Evolutionary conservation across 2,113 vertebrate species (phyloP), one percentile per base, ranked within the genome.

Genomic region (Nymphicus hollandicus): DNA sequence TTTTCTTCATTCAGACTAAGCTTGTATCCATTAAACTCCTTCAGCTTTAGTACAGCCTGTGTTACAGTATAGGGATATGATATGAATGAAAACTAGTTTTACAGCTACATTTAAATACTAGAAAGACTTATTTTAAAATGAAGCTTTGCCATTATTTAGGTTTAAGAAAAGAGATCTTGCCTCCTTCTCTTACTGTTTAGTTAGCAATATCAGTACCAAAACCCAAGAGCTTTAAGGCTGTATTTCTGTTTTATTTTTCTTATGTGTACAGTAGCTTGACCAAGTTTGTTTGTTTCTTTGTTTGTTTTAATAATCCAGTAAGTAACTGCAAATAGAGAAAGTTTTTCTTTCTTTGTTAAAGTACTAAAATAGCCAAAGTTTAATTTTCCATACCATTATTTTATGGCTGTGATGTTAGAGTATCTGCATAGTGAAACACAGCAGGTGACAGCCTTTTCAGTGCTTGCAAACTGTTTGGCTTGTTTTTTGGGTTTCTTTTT

Each of bases 351-450:
- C 19, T 64, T 64, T 47, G 20, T 64, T n/a, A 9, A 81, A 37
- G 44, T 50, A 22, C 33, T n/a, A 22, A 81, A 89, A 63, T 19
- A 71, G 17, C 11, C 35, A 46, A 12, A 9, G 15, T 70, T 58
- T 78, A 46, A 17, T 84, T 90, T 8, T 64, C 60, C 6, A 3
- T 71, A 50, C 64, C 41, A 15, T 50, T 37, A 12, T 53, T 86
- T 81, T 18, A 73, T 33, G 2, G 6, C 24, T 31, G 13, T 11
- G 16, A 19, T 41, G 10, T 27, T 44, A 68, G 81, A 33, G 81
- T 6, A 25, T 7, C 31, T 22, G 1, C 2, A 1, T 3, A 20
- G 44, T 7, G 23, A 15, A 66, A 31, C 13, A 2, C 35, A 65
- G 68, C 44, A 17, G 20, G 2, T 4, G 29, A 19, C 28, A 35